Base-by-base conservation (phyloP, 2,797 vertebrate species). In the Hydrocynus forskahlii region DNA sequence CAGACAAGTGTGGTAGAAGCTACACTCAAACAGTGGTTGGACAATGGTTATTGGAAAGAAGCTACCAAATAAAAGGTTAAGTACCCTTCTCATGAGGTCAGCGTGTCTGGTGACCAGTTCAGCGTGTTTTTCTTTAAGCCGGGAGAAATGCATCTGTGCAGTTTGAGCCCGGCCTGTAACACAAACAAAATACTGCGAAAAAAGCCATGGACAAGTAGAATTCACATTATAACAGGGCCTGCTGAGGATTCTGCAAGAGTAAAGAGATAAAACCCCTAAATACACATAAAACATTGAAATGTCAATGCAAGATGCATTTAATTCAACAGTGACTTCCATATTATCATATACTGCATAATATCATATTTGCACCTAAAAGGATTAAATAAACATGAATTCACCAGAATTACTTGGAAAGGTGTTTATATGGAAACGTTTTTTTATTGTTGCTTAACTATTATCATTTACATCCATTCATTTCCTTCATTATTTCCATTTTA, bases 51-150 rank as follows among this genome's bases (percentile, higher is more conserved):
- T 10, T n/a, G 21, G 57, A 21, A 57, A 60, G 19, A 45, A 4
- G 38, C 5, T 45, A 6, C 16, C n/a, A 35, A 8, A 19, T 21
- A 6, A 19, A 13, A 55, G 7, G 8, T 17, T 0, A 7, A 19
- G 40, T 86, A 98, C 98, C 97, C 97, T 99, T 80, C 95, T 96
- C 91, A 98, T 95, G 16, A 99, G 91, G 76, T 96, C 96, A 0
- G 98, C 97, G 0, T 99, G 97, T 83, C 93, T 96, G 90, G 96
- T 96, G 35, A 99, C 96, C 85, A 99, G 95, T 89, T 97, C 97
- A 0, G 96, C 97, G 72, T 99, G 97, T 84, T 97, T 96, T 89
- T 98, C 97, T 89, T 99, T 99, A 29, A 99, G 94, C 81, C 98
- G 97, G 71, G 91, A 91, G 85, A 98, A 99, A 10, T 97, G 94